Percentiles rank a stretch among this genome's conserved stretches.
Conservation (phyloP, 2,113 vertebrate species). For the Pipa parva region DNA sequence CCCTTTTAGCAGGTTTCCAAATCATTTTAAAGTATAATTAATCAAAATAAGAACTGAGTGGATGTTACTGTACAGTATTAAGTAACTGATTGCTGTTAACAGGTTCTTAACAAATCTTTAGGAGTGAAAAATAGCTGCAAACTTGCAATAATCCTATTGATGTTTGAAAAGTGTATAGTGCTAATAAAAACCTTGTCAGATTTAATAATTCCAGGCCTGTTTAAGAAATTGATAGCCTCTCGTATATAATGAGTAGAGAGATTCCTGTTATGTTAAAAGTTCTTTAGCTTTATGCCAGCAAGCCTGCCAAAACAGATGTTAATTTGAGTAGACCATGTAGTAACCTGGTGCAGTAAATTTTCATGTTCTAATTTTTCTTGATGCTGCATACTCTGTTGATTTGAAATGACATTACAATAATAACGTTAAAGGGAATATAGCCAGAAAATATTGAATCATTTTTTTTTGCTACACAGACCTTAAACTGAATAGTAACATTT, state of each 20-base stretch:
- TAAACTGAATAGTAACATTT: no score
- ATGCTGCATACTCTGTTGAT: background rate
- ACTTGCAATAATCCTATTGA: background rate
- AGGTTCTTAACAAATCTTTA: constrained; percentile 10
- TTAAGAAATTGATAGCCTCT: constrained; percentile 32
- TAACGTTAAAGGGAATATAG: background rate
- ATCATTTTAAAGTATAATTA: background rate
- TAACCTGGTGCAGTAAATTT: background rate
- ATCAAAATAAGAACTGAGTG: background rate
- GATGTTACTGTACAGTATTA: background rate
- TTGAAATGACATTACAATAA: background rate
- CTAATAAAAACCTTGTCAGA: constrained; percentile 34
- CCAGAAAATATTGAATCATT: no score
- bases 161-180: constrained; percentile 17
- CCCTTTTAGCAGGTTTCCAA: background rate
- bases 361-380: constrained; percentile 5
- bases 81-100: background rate
- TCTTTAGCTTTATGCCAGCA: constrained; percentile 20
- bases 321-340: constrained; percentile 14
- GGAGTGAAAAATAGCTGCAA: constrained; percentile 5
- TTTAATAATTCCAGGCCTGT: constrained; percentile 30
- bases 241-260: constrained; percentile 30
- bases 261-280: constrained; percentile 25
- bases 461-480: no score
- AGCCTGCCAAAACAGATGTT: constrained; percentile 27